Evolutionary conservation across 1,140 invertebrate species (phyloP).

Genomic region (Bombus huntii): DNA sequence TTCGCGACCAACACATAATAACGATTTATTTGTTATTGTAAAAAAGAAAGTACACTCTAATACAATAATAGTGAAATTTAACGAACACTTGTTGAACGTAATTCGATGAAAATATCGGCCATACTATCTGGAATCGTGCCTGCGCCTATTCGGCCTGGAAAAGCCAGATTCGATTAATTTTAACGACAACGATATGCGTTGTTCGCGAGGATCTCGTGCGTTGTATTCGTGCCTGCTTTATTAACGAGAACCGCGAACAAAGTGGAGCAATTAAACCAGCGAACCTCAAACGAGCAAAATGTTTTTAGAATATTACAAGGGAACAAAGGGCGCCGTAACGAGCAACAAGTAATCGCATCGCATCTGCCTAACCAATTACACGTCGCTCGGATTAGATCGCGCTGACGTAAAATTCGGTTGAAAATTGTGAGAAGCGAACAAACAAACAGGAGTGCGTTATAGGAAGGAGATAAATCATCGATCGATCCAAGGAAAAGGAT

Average conservation of each 20-base stretch:
- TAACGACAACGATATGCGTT: neutral
- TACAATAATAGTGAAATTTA: neutral
- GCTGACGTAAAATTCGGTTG: neutral
- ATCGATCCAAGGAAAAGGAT: too few relatives aligned
- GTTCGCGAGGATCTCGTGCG: too few relatives aligned
- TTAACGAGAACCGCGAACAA: too few relatives aligned
- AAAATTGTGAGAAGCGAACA: neutral
- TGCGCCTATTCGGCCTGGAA: too few relatives aligned
- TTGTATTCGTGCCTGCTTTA: too few relatives aligned
- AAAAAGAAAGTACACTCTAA: neutral
- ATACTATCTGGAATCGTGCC: too few relatives aligned
- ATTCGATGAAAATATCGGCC: neutral
- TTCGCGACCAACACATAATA: too few relatives aligned
- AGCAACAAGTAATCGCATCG: slow-evolving; percentile 51
- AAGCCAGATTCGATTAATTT: neutral
- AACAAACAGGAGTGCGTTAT: neutral
- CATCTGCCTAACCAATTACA: slow-evolving; percentile 1
- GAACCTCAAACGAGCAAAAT: neutral
- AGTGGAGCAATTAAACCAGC: too few relatives aligned
- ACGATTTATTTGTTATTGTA: too few relatives aligned
- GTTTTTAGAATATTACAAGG: slow-evolving; percentile 18
- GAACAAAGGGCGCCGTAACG: slow-evolving; percentile 21
- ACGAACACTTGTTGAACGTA: slow-evolving; percentile 35
- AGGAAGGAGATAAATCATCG: neutral
- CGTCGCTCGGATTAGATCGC: neutral